Percentiles rank a stretch among this genome's conserved stretches.
Conservation (phyloP, 2,888 invertebrate species). For the Lysandra coridon region DNA sequence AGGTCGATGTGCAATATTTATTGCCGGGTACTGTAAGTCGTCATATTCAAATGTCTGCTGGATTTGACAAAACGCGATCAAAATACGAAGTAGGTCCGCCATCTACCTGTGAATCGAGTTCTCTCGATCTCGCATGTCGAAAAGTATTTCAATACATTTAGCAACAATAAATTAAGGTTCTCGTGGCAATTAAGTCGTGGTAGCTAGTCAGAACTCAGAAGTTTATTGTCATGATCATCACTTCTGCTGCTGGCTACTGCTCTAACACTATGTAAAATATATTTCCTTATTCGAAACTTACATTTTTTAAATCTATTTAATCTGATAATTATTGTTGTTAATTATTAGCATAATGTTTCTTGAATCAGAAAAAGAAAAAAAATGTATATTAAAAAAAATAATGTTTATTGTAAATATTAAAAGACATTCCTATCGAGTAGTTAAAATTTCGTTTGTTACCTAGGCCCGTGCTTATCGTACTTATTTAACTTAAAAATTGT, state of each 20-base stretch:
- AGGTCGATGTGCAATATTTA: too few species aligned
- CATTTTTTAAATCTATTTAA: constrained; percentile 26
- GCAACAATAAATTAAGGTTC: background rate
- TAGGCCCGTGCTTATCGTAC: constrained; percentile 22
- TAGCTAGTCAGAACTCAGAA: background rate
- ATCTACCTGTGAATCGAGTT: too few species aligned
- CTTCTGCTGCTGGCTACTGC: background rate
- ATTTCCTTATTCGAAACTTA: constrained; percentile 17
- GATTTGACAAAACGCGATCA: too few species aligned
- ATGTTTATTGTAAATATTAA: constrained; percentile 51
- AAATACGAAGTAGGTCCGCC: too few species aligned
- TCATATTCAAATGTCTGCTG: too few species aligned
- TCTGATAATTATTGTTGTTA: constrained; percentile 26
- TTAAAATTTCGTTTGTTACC: constrained; percentile 33
- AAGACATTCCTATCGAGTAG: constrained; percentile 69
- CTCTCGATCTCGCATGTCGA: background rate
- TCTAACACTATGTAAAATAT: constrained; percentile 12
- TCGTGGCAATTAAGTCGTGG: background rate
- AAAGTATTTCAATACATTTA: constrained; percentile 7
- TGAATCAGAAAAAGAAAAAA: constrained; percentile 28
- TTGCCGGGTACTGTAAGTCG: too few species aligned
- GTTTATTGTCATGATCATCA: background rate
- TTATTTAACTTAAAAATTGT: constrained; percentile 15
- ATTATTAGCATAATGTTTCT: constrained; percentile 20
- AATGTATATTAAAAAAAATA: constrained; percentile 32